Percentiles rank a stretch among this genome's conserved stretches.
phyloP scores from a whole-genome alignment of 2,888 invertebrate species.

The Apocheima hispidaria region DNA sequence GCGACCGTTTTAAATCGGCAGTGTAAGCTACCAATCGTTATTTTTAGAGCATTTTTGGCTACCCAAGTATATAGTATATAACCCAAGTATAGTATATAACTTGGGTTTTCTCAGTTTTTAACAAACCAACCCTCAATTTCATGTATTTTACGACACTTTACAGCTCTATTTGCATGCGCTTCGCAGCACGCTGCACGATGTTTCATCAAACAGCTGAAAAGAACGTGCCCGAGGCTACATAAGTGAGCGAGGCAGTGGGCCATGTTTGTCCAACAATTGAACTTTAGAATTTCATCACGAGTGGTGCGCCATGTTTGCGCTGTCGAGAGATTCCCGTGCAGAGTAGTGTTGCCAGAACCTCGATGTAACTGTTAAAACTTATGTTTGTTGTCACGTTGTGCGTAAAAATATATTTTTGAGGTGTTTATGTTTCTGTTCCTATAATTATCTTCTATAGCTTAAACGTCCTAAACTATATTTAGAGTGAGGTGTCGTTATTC shows the following conservation, averaged over 20 bases:
- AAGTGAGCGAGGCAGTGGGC: conserved; percentile 34
- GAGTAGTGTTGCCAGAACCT: conserved; percentile 19
- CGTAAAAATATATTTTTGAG: too few species aligned
- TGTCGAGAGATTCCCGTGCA: conserved; percentile 19
- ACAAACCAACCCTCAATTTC: neutral
- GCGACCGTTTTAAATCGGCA: too few species aligned
- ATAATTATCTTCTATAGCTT: too few species aligned
- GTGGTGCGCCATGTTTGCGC: conserved; percentile 35
- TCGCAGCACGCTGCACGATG: conserved; percentile 7
- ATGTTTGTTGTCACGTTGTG: too few species aligned
- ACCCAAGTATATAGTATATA: too few species aligned
- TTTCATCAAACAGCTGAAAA: conserved; percentile 19
- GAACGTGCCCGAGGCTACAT: conserved; percentile 19
- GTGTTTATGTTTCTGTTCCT: too few species aligned
- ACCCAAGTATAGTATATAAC: neutral
- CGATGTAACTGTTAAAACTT: neutral
- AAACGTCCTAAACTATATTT: too few species aligned
- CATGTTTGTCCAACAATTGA: conserved; percentile 44
- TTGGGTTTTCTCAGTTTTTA: neutral
- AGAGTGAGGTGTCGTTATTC: too few species aligned
- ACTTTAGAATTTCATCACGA: conserved; percentile 38
- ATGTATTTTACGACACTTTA: neutral
- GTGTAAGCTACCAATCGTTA: too few species aligned
- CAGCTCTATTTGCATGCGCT: conserved; percentile 7
- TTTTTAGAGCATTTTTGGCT: too few species aligned